Base-by-base conservation (phyloP, 2,797 vertebrate genomes). In the Eremophila alpestris region DNA sequence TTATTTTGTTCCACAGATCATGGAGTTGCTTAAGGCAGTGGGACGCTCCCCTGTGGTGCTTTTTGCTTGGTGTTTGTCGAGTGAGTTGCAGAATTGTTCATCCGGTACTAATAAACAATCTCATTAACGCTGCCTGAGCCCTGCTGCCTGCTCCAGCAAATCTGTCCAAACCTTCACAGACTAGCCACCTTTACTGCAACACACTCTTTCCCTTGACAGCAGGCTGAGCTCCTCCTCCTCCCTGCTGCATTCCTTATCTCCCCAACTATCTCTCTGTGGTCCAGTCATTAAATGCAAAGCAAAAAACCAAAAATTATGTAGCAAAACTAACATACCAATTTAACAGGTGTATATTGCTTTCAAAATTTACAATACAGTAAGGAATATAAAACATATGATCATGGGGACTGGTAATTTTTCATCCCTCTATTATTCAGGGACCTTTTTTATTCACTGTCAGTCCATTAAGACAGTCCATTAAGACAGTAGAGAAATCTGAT, bases 1-100 rank as follows among this genome's bases (percentile, higher is more conserved):
- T 96, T 97, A 96, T 96, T 96, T 97, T 96, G 90, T 95, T 94
- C 95, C 75, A 94, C 94, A 95, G 89, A 96, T 96, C 97, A 95
- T 36, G 0, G 94, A 95, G 85, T 82, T 94, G 96, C 90, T 94
- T 83, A 96, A 91, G 92, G 94, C 95, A 96, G 75, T 67, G 80
- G 91, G 87, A 92, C 0, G 10, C 89, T 96, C 96, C 91, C 95
- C 92, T 95, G 91, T 78, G 90, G 95, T 91, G 92, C 78, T 88
- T 89, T 93, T 93, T 94, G 70, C 75, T 83, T 88, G 78, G 89
- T 94, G 80, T 96, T 96, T 97, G 93, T 96, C 93, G 95, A 95
- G 78, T 64, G 85, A 93, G 94, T 92, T 95, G 94, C 94, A 93
- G 92, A 96, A 93, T 91, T 96, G 92, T 83, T 96, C 96, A 97